Conservation (phyloP, 2,113 vertebrate genomes). For the Neodon shergylaensis region DNA sequence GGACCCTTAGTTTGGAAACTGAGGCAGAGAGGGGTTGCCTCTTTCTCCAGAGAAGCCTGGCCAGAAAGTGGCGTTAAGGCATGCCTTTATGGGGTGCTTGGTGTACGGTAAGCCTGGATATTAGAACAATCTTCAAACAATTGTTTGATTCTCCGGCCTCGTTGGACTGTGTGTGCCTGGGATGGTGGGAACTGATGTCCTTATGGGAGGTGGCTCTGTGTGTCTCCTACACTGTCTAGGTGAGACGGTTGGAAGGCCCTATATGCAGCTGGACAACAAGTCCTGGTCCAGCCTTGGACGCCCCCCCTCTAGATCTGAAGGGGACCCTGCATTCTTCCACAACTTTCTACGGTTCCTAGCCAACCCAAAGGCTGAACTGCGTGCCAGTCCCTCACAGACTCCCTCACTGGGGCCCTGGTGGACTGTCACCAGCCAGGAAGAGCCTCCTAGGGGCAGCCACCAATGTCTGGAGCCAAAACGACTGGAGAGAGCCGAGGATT, state of each 20-base stretch:
- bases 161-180: background rate
- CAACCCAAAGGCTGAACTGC: background rate
- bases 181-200: background rate
- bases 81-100: rapidly evolving
- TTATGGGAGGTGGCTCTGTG: background rate
- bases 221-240: background rate
- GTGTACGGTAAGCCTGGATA: rapidly evolving
- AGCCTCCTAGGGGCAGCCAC: background rate
- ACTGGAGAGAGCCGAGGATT: too few relatives aligned
- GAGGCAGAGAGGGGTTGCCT: background rate
- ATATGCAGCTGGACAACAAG: background rate
- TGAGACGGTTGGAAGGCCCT: background rate
- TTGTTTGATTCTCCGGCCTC: background rate
- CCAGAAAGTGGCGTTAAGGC: background rate
- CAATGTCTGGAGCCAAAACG: background rate
- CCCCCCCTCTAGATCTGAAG: too few relatives aligned
- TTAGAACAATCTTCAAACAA: background rate
- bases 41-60: too few relatives aligned
- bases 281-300: rapidly evolving
- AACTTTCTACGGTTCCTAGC: background rate
- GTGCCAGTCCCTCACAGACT: background rate
- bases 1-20: background rate
- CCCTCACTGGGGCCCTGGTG: background rate
- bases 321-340: background rate
- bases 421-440: background rate